phyloP scores from a whole-genome alignment of 2,888 invertebrate genomes.

The Troglohyphantes excavatus region DNA sequence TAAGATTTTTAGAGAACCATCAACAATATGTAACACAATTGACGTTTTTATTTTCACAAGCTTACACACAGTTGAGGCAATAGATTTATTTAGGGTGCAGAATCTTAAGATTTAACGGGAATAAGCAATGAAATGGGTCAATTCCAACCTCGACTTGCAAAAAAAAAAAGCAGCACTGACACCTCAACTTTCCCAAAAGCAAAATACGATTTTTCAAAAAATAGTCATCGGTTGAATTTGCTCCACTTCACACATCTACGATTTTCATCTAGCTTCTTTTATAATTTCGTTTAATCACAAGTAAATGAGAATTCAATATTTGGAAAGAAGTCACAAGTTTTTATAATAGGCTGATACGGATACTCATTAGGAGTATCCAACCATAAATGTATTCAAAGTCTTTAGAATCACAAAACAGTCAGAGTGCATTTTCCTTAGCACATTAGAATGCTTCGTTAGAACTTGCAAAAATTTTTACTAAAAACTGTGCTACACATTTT shows the following conservation, averaged over 20 bases:
- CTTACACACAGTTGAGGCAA: slow-evolving; percentile 66
- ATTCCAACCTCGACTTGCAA: slow-evolving; percentile 15
- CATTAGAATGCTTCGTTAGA: slow-evolving; percentile 21
- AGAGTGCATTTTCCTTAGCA: slow-evolving; percentile 43
- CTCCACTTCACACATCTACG: not conserved
- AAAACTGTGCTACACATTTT: slow-evolving; percentile 70
- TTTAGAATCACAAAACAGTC: slow-evolving; percentile 21
- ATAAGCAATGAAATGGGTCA: slow-evolving; percentile 5
- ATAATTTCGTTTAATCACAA: slow-evolving; percentile 15
- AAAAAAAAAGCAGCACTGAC: not conserved
- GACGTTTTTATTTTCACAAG: slow-evolving; percentile 62
- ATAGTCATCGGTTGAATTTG: not conserved
- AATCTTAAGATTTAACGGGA: slow-evolving; percentile 22
- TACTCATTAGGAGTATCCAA: slow-evolving; percentile 30
- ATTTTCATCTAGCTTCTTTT: slow-evolving; percentile 4
- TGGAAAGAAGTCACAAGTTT: too few relatives aligned
- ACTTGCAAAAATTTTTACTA: slow-evolving; percentile 45
- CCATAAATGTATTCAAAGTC: not conserved
- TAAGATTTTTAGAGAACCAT: slow-evolving; percentile 71
- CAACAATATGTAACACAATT: slow-evolving; percentile 76
- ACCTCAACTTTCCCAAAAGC: slow-evolving; percentile 9
- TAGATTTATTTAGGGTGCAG: slow-evolving; percentile 48
- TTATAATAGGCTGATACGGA: not conserved
- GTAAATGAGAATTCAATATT: slow-evolving; percentile 10
- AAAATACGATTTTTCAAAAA: not conserved